Evolutionary conservation across 2,797 vertebrate species (phyloP).

Genomic region (Dipus sagitta): DNA sequence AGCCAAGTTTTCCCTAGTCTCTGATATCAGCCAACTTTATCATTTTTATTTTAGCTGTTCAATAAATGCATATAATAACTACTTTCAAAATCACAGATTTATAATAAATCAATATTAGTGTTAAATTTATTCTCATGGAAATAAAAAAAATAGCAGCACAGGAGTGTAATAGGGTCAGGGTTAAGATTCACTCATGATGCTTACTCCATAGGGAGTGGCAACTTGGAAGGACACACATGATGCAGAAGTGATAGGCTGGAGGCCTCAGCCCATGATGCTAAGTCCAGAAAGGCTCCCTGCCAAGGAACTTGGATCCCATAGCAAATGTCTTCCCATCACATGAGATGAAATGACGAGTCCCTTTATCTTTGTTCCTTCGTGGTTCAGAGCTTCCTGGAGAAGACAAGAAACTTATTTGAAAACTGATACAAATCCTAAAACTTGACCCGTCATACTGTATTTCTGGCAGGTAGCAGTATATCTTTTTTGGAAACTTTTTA

Average conservation of each 20-base stretch:
- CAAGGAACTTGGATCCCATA: neutral
- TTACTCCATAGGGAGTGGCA: neutral
- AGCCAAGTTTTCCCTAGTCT: neutral
- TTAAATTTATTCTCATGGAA: neutral
- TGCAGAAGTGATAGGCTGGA: neutral
- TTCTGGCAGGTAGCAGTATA: too few relatives aligned
- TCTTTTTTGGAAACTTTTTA: neutral
- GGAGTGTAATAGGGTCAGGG: neutral
- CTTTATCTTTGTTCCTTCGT: neutral
- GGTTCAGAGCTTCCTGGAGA: neutral
- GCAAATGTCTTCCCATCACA: neutral
- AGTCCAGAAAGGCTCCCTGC: neutral
- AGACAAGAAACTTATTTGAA: neutral
- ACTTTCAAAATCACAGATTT: neutral
- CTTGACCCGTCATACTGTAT: neutral
- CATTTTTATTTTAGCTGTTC: neutral
- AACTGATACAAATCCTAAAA: neutral
- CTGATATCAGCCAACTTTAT: neutral
- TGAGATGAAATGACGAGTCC: accelerated
- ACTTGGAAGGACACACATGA: neutral
- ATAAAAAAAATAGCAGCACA: neutral
- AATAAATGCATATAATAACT: neutral
- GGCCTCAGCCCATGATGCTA: too few relatives aligned
- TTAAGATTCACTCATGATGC: neutral
- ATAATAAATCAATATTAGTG: neutral